Conservation (phyloP, 2,888 invertebrate species). For the Drosophila planitibia region DNA sequence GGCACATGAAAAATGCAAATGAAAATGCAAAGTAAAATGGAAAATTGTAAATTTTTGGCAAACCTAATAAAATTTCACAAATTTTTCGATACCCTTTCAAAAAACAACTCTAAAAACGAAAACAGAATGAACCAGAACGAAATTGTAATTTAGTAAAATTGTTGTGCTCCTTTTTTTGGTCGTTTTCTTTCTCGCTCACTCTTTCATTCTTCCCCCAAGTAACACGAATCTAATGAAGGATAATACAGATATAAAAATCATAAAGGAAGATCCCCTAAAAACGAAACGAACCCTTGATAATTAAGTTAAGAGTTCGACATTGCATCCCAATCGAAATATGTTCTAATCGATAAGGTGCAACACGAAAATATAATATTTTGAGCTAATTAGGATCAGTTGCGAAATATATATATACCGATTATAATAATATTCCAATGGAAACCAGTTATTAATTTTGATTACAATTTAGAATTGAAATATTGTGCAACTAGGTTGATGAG, state of each 20-base stretch:
- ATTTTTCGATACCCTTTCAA: constrained; percentile 58
- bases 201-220: neutral
- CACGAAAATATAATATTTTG: constrained; percentile 15
- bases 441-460: constrained; percentile 30
- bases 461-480: neutral
- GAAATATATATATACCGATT: constrained; percentile 2
- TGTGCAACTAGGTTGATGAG: constrained; percentile 31
- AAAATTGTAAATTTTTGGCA: constrained; percentile 78
- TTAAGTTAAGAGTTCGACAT: neutral
- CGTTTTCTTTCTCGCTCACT: neutral
- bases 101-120: neutral
- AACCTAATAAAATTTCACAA: constrained; percentile 69
- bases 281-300: constrained; percentile 28
- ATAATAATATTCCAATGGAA: neutral
- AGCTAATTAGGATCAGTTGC: constrained; percentile 14
- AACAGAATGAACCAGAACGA: constrained; percentile 11
- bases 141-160: constrained; percentile 13
- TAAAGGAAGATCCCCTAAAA: constrained; percentile 14
- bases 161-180: constrained; percentile 41
- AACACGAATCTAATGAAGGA: constrained; percentile 38
- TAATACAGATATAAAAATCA: constrained; percentile 12
- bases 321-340: constrained; percentile 22
- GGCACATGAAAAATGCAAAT: constrained; percentile 18
- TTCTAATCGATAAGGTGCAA: neutral
- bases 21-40: constrained; percentile 14